A percentile compares a stretch with the other conserved stretches of the same genome.
Evolutionary conservation across 2,113 vertebrate genomes (phyloP).

Genomic region (Alces alces): DNA sequence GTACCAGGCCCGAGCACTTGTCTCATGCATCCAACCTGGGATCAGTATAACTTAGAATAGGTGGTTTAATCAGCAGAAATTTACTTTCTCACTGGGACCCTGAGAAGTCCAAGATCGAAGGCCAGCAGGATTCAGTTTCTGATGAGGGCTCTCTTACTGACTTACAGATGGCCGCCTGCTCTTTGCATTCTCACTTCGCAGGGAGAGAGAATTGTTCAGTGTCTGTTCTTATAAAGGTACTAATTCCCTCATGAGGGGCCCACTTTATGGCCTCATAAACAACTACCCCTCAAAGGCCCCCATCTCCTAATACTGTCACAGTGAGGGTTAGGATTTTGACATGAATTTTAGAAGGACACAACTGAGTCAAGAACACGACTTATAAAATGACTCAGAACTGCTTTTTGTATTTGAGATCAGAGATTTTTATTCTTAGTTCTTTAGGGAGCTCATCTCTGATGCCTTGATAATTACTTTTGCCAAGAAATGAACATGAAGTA

Average conservation of each 20-base stretch:
- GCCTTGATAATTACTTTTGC: not conserved
- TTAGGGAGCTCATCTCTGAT: not conserved
- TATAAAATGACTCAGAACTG: not conserved
- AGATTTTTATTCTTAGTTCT: not conserved
- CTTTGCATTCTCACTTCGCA: not conserved
- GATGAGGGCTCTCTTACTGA: not conserved
- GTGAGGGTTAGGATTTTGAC: not conserved
- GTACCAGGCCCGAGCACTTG: too few relatives aligned
- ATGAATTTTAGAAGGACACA: not conserved
- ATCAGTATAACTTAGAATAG: not conserved
- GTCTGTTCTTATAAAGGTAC: not conserved
- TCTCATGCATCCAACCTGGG: too few relatives aligned
- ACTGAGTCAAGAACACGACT: not conserved
- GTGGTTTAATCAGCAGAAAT: not conserved
- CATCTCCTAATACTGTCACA: not conserved
- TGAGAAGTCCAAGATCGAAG: not conserved
- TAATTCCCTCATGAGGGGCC: not conserved
- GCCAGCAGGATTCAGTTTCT: not conserved
- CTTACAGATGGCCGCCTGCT: not conserved
- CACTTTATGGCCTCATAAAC: not conserved
- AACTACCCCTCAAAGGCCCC: not conserved
- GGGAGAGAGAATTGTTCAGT: not conserved
- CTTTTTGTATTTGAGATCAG: not conserved
- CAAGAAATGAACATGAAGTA: not conserved
- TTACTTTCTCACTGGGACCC: not conserved